Conservation (phyloP, 2,113 vertebrate genomes). For the Cryptoleucopteryx plumbea region DNA sequence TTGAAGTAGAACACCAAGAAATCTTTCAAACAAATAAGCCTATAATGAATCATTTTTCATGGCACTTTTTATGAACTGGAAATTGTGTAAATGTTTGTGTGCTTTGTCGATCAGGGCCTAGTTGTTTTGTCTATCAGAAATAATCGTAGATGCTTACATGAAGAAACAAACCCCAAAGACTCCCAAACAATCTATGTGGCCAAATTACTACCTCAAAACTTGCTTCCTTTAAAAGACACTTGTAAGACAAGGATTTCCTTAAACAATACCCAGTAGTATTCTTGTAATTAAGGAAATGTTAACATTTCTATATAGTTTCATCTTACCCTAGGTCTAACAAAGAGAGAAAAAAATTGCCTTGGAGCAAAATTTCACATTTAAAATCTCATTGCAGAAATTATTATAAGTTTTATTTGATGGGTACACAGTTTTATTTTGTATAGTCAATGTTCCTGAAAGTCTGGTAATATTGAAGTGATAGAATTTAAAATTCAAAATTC, state of each 20-base stretch:
- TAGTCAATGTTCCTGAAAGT: not conserved
- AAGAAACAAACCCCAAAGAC: not conserved
- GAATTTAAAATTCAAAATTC: not conserved
- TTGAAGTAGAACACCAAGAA: not conserved
- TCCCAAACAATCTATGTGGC: not conserved
- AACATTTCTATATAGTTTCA: not conserved
- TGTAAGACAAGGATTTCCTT: not conserved
- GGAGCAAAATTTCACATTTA: not conserved
- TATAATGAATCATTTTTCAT: not conserved
- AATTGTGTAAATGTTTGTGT: not conserved
- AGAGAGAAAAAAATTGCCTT: not conserved
- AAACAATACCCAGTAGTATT: not conserved
- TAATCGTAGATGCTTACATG: not conserved
- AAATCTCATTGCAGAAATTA: not conserved
- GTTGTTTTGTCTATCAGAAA: not conserved
- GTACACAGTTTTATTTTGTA: not conserved
- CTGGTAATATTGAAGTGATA: not conserved
- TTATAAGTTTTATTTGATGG: not conserved
- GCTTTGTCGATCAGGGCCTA: not conserved
- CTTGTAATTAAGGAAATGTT: not conserved
- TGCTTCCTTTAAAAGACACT: not conserved
- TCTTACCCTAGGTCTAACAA: not conserved
- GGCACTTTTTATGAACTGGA: not conserved
- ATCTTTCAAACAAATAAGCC: not conserved
- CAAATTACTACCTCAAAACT: not conserved